These are phyloP conservation scores for Copidosoma floridanum DNA, from an alignment of 1,140 invertebrate species.

Conservation along the genomic window DNA sequence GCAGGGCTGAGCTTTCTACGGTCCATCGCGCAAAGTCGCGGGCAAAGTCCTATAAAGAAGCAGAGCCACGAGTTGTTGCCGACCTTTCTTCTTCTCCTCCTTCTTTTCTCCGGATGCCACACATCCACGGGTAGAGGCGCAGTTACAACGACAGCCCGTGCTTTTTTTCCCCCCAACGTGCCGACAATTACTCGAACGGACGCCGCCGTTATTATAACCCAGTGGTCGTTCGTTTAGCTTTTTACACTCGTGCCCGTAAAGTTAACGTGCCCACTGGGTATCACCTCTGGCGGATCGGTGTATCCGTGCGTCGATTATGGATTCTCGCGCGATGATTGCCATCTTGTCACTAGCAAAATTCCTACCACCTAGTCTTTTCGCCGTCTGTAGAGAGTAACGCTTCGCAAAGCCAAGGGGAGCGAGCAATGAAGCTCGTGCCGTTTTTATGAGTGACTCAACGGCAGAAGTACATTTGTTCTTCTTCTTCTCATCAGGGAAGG, in stretches of 20 bases:
- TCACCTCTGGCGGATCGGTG: no score
- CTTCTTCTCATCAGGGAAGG: background rate
- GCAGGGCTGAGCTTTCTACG: no score
- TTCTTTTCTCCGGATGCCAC: background rate
- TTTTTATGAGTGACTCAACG: conserved; percentile 1
- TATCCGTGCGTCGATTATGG: no score
- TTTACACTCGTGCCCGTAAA: background rate
- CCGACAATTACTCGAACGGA: conserved; percentile 12
- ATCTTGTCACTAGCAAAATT: no score
- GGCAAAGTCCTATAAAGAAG: background rate
- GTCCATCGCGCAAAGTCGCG: background rate
- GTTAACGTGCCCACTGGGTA: no score
- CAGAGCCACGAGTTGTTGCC: no score
- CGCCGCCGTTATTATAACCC: no score
- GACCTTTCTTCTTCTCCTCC: background rate
- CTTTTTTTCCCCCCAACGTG: background rate
- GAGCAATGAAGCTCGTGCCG: background rate
- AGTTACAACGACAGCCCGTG: no score
- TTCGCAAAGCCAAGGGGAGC: no score
- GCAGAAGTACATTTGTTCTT: background rate
- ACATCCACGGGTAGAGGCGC: background rate
- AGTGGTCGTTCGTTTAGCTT: background rate
- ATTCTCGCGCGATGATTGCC: no score
- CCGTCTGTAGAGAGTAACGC: no score
- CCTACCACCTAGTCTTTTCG: no score